A percentile compares a stretch with the other conserved stretches of the same genome.
These are phyloP conservation scores for Cydia strobilella DNA, from an alignment of 1,140 invertebrate species.

Conservation along the genomic window DNA sequence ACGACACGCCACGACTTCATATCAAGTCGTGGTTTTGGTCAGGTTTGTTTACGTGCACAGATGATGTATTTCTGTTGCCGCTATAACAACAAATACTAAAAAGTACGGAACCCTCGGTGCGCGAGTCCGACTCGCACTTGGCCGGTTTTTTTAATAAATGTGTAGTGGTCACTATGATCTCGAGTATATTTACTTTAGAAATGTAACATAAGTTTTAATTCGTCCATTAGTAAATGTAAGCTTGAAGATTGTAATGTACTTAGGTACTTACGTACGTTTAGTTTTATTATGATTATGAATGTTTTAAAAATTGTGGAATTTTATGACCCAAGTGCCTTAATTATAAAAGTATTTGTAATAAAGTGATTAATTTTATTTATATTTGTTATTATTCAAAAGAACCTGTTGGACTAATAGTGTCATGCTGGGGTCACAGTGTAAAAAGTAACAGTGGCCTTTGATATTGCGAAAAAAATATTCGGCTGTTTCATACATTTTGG, in stretches of 20 bases:
- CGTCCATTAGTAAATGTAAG: conserved; percentile 25
- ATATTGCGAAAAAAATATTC: no score
- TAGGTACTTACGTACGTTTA: conserved; percentile 14
- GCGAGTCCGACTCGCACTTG: no score
- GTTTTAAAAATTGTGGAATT: background rate
- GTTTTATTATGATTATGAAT: background rate
- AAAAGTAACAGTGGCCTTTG: no score
- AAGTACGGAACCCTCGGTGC: no score
- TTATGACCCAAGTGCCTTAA: conserved; percentile 23
- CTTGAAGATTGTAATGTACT: conserved; percentile 18
- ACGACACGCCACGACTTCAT: no score
- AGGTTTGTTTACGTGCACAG: no score
- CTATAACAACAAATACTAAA: no score
- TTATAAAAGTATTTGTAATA: conserved; percentile 15
- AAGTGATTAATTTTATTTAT: conserved; percentile 19
- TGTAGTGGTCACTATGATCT: background rate
- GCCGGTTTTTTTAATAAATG: background rate
- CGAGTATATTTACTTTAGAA: background rate
- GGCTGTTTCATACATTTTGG: no score
- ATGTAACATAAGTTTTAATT: background rate
- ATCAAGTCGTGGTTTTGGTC: no score
- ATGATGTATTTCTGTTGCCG: no score
- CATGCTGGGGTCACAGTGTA: no score
- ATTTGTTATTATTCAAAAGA: background rate
- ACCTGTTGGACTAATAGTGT: no score